These are phyloP conservation scores for Petrocephalus zakoni DNA, from an alignment of 2,113 vertebrate species.

Conservation along the genomic window DNA sequence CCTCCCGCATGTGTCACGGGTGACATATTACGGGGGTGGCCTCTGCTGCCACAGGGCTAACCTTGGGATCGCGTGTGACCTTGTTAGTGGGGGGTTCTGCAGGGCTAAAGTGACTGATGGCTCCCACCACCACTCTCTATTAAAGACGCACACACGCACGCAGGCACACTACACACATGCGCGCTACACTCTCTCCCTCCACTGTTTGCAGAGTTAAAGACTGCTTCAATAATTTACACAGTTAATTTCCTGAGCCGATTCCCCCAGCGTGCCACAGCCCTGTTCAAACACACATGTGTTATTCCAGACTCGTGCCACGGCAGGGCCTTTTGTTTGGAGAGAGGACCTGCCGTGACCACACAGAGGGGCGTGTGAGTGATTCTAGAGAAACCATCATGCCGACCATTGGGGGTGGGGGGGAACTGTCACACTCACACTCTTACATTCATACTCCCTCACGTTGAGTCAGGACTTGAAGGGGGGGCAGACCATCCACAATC, in stretches of 20 bases:
- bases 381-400: constrained; percentile 53
- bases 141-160: constrained; percentile 28
- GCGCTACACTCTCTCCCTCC: constrained; percentile 24
- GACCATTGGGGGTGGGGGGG: neutral
- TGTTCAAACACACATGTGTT: constrained; percentile 55
- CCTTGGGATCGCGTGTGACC: constrained; percentile 39
- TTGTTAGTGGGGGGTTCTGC: constrained; percentile 40
- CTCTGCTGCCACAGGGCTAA: constrained; percentile 32
- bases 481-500: neutral
- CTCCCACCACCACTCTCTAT: constrained; percentile 34
- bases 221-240: constrained; percentile 67
- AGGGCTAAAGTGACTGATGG: constrained; percentile 43
- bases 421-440: neutral
- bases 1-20: neutral
- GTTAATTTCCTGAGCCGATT: constrained; percentile 61
- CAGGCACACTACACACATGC: constrained; percentile 13
- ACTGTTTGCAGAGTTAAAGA: constrained; percentile 58
- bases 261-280: constrained; percentile 44
- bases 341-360: constrained; percentile 47
- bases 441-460: neutral
- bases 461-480: neutral
- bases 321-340: constrained; percentile 54
- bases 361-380: constrained; percentile 48
- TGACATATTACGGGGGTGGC: constrained; percentile 26
- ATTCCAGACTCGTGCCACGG: constrained; percentile 26